A percentile compares a stretch with the other conserved stretches of the same genome.
Conservation (phyloP, 2,113 vertebrate species). For the Panthera leo region DNA sequence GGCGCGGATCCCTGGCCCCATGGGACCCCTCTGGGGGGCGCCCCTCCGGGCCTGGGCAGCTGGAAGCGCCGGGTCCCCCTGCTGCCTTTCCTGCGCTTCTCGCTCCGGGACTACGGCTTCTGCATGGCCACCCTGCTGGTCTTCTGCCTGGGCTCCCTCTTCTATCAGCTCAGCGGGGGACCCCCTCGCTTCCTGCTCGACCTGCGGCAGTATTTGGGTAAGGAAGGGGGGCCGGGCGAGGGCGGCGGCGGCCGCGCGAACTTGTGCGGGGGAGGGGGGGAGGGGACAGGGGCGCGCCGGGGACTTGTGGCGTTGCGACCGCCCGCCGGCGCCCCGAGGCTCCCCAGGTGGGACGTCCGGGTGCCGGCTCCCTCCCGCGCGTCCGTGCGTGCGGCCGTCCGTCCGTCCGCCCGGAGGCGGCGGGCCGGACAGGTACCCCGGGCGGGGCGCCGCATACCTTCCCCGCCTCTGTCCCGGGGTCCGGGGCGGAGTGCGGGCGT, state of each 20-base stretch:
- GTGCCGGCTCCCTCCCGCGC: background rate
- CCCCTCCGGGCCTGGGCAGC: conserved; percentile 78
- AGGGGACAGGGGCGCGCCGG: background rate
- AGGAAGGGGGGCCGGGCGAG: conserved; percentile 77
- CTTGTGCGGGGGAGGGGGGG: background rate
- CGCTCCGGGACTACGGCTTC: conserved; percentile 93
- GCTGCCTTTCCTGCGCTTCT: conserved; percentile 85
- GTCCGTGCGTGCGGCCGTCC: background rate
- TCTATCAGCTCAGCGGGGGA: conserved; percentile 95
- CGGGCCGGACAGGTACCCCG: background rate
- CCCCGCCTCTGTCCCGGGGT: background rate
- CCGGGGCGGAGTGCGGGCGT: background rate
- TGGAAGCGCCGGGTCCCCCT: conserved; percentile 81
- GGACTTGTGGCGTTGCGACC: background rate
- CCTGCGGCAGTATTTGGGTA: conserved; percentile 96
- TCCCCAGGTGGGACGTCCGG: conserved; percentile 28
- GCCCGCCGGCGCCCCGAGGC: background rate
- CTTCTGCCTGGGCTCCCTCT: conserved; percentile 94
- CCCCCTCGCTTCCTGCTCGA: conserved; percentile 94
- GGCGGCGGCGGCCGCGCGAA: conserved; percentile 46
- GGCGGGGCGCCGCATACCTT: background rate
- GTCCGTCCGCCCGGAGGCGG: background rate
- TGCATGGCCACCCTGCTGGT: conserved; percentile 95
- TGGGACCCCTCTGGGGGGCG: conserved; percentile 84
- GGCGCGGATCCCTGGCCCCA: conserved; percentile 81